These are phyloP conservation scores for Idaea biselata DNA, from an alignment of 2,888 invertebrate species.

Conservation along the genomic window DNA sequence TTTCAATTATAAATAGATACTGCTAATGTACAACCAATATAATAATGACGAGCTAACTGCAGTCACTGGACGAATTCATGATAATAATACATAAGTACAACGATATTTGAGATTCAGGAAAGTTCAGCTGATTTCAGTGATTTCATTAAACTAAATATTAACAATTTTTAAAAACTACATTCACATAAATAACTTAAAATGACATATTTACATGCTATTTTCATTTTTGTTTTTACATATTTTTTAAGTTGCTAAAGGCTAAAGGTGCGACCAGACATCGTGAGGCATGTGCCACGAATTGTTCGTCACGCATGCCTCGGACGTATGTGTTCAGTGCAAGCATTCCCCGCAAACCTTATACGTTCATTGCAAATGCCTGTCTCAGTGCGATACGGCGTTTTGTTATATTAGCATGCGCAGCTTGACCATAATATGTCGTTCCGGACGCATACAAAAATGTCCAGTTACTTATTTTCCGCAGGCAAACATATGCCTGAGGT, in stretches of 20 bases:
- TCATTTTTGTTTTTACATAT: constrained; percentile 29
- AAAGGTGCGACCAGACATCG: constrained; percentile 32
- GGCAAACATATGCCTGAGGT: too few relatives aligned
- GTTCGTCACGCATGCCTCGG: too few relatives aligned
- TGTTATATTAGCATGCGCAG: too few relatives aligned
- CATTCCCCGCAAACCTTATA: too few relatives aligned
- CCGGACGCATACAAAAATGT: too few relatives aligned
- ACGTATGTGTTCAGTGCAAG: too few relatives aligned
- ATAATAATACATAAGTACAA: constrained; percentile 70
- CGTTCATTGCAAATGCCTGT: too few relatives aligned
- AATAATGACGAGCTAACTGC: constrained; percentile 61
- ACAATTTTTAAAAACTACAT: constrained; percentile 66
- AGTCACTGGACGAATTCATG: constrained; percentile 69
- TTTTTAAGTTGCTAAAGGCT: constrained; percentile 46
- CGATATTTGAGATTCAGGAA: constrained; percentile 75
- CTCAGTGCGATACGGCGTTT: too few relatives aligned
- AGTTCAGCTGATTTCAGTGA: constrained; percentile 72
- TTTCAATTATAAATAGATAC: constrained; percentile 77
- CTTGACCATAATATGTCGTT: too few relatives aligned
- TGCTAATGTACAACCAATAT: constrained; percentile 74
- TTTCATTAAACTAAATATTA: constrained; percentile 61
- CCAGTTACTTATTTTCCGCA: too few relatives aligned
- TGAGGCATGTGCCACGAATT: too few relatives aligned
- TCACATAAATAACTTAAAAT: constrained; percentile 78
- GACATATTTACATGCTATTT: constrained; percentile 68